Evolutionary conservation across 2,113 vertebrate species (phyloP), one percentile per base, ranked within the genome.

Genomic region (Microtus richardsoni): DNA sequence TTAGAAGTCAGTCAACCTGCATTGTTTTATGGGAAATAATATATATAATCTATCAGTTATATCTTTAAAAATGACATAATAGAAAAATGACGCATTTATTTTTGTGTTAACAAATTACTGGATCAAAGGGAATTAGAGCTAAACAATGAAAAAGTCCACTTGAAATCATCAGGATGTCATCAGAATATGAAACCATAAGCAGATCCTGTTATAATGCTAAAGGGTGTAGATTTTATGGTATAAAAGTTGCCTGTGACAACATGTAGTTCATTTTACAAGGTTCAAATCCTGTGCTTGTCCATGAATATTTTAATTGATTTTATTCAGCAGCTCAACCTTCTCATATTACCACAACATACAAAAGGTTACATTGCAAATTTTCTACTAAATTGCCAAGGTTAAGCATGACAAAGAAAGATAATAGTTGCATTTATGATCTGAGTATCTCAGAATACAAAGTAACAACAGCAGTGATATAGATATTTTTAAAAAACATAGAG

Each of bases 391-490:
- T 66, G 7, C 66, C 5, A 33, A 95, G 26, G 47, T 33, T 82
- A 12, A 52, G 58, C 36, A 39, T 73, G 24, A 62, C 4, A 88
- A 11, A 54, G 60, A n/a, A 75, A 19, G 41, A 89, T 14, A 85
- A 75, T 88, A 83, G 91, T 17, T 54, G 7, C 28, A 44, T 62
- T 64, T 91, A 62, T 60, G 2, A n/a, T 77, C 16, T 91, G 74
- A 58, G 66, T 92, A 94, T 54, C 74, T 88, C 16, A 93, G 83
- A n/a, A 95, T 82, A 86, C 12, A 19, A 94, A 4, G 22, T 39
- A 44, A 85, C 52, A 71, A 54, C 21, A 71, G 13, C 89, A 33
- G 8, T 14, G 75, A 71, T 16, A 54, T 9, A 24, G 54, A 78
- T 4, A 83, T n/a, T 58, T 39, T 19, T 33, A 5, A 30, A 33